phyloP scores from a whole-genome alignment of 2,797 vertebrate genomes.

The Pseudomugil gertrudae region DNA sequence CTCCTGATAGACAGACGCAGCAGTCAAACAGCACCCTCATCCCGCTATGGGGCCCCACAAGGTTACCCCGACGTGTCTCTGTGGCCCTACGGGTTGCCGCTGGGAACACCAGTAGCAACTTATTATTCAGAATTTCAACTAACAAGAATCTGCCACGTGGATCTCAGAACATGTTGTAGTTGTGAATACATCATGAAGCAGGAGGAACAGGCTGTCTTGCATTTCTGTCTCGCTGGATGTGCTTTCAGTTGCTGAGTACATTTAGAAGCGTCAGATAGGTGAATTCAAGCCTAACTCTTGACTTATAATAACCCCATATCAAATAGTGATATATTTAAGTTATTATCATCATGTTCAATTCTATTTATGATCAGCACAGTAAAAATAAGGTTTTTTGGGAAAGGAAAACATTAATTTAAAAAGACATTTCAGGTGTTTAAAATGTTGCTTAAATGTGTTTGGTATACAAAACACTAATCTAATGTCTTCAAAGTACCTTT shows the following conservation, averaged over 20 bases:
- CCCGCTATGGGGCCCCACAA: slow-evolving; percentile 43
- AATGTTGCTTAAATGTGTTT: too few species aligned
- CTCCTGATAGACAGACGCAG: slow-evolving; percentile 73
- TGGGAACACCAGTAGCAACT: slow-evolving; percentile 64
- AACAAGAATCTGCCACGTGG: slow-evolving; percentile 69
- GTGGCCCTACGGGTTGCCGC: slow-evolving; percentile 55
- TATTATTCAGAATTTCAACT: slow-evolving; percentile 76
- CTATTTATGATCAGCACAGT: too few species aligned
- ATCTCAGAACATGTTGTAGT: slow-evolving; percentile 67
- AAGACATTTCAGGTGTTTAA: too few species aligned
- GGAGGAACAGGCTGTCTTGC: slow-evolving; percentile 54
- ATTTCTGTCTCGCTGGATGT: slow-evolving; percentile 35
- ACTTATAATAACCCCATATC: too few species aligned
- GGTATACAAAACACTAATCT: too few species aligned
- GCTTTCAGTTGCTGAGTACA: slow-evolving; percentile 27
- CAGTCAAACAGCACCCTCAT: slow-evolving; percentile 60
- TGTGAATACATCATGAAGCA: slow-evolving; percentile 69
- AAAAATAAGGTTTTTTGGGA: too few species aligned
- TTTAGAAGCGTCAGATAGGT: slow-evolving; percentile 40
- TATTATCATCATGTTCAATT: neutral
- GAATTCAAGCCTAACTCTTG: slow-evolving; percentile 19
- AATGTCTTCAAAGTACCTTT: too few species aligned
- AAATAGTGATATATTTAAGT: neutral
- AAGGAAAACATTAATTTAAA: too few species aligned
- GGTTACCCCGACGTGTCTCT: slow-evolving; percentile 57